phyloP scores from a whole-genome alignment of 2,797 vertebrate species.

The Fringilla coelebs region DNA sequence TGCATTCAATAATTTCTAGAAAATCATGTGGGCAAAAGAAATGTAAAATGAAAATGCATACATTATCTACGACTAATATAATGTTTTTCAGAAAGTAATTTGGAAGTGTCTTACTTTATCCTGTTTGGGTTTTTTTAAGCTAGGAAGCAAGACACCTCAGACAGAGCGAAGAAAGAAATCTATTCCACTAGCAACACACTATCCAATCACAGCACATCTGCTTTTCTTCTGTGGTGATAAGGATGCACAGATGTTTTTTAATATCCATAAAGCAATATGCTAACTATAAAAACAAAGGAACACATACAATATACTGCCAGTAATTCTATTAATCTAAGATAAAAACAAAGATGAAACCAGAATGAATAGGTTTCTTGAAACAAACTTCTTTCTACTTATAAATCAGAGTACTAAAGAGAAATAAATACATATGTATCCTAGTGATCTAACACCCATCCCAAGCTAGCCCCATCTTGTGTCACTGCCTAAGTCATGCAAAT shows the following conservation, averaged over 20 bases:
- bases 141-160: constrained; percentile 51
- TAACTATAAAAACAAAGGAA: constrained; percentile 75
- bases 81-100: constrained; percentile 42
- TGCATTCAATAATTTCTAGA: background rate
- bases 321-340: constrained; percentile 66
- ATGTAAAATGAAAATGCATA: constrained; percentile 18
- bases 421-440: constrained; percentile 78
- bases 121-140: constrained; percentile 17
- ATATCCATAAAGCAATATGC: constrained; percentile 72
- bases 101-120: background rate
- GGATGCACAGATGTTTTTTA: constrained; percentile 72
- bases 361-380: constrained; percentile 64
- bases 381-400: constrained; percentile 77
- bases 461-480: constrained; percentile 90
- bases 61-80: background rate
- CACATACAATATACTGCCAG: constrained; percentile 37
- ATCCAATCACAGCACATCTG: constrained; percentile 62
- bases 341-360: constrained; percentile 61
- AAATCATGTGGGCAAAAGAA: background rate
- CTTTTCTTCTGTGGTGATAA: constrained; percentile 52
- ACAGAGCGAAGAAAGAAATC: constrained; percentile 36
- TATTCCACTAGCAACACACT: constrained; percentile 47
- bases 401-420: constrained; percentile 77
- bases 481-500: constrained; percentile 98
- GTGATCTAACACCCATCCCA: constrained; percentile 85